Percentiles rank a stretch among this genome's conserved stretches.
phyloP scores from a whole-genome alignment of 2,113 vertebrate genomes.

The Lanius ludovicianus region DNA sequence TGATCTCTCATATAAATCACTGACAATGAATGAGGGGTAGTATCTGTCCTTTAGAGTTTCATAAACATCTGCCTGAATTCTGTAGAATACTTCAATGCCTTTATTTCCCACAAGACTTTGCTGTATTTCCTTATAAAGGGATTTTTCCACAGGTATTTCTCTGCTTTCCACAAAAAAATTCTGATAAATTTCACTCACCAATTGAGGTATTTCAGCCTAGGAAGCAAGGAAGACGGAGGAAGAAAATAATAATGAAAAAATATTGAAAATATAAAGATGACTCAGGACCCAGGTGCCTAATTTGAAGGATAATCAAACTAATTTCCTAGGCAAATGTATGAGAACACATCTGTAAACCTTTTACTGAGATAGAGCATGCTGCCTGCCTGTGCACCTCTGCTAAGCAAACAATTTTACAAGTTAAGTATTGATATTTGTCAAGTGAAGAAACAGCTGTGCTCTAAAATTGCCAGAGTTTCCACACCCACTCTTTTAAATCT shows the following conservation, averaged over 20 bases:
- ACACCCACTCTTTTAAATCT: neutral
- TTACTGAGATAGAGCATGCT: neutral
- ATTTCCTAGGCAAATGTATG: neutral
- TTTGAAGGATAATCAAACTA: neutral
- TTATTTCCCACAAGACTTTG: conserved; percentile 97
- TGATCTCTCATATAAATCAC: conserved; percentile 89
- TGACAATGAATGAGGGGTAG: conserved; percentile 96
- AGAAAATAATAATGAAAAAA: neutral
- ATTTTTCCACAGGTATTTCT: conserved; percentile 95
- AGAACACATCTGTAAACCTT: neutral
- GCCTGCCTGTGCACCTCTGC: neutral
- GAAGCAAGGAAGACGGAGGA: neutral
- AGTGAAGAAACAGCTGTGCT: neutral
- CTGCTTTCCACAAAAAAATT: conserved; percentile 96
- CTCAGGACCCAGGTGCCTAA: neutral
- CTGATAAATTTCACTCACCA: conserved; percentile 98
- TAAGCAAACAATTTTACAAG: neutral
- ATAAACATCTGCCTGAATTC: conserved; percentile 87
- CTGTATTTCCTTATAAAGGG: conserved; percentile 95
- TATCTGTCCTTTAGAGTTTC: conserved; percentile 93
- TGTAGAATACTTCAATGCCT: conserved; percentile 91
- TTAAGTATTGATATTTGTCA: neutral
- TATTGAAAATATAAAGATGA: neutral
- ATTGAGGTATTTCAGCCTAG: conserved; percentile 93
- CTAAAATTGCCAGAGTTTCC: neutral